Conservation (phyloP, 2,888 invertebrate species). For the Tortricodes alternella region DNA sequence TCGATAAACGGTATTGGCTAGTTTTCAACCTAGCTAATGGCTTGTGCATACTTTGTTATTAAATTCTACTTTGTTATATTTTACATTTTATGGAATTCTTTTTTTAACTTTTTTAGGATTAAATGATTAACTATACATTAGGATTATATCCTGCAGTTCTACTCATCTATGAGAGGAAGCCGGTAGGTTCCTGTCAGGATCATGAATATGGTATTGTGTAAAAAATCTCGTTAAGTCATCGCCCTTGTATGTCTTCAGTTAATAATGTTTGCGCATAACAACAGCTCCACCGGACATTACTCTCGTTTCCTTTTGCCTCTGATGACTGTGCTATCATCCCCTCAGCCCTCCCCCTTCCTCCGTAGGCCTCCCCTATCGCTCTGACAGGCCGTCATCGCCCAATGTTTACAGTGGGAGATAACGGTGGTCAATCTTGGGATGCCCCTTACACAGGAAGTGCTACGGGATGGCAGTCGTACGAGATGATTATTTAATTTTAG, state of each 20-base stretch:
- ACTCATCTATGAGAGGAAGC: too few relatives aligned
- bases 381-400: conserved; percentile 53
- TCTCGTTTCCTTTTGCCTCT: conserved; percentile 27
- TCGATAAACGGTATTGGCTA: too few relatives aligned
- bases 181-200: too few relatives aligned
- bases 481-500: not conserved
- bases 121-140: too few relatives aligned
- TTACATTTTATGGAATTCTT: too few relatives aligned
- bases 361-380: conserved; percentile 38
- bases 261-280: conserved; percentile 22
- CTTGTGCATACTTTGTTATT: too few relatives aligned
- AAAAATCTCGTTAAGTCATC: not conserved
- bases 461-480: conserved; percentile 21
- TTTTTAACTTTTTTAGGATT: too few relatives aligned
- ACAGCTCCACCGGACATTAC: conserved; percentile 24
- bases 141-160: too few relatives aligned
- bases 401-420: conserved; percentile 66
- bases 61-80: too few relatives aligned
- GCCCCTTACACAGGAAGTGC: conserved; percentile 50
- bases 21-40: too few relatives aligned
- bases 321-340: conserved; percentile 30
- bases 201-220: too few relatives aligned
- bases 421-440: conserved; percentile 66
- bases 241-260: not conserved
- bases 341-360: conserved; percentile 2